Evolutionary conservation across 2,797 vertebrate genomes (phyloP).

Genomic region (Sebastes matsubarae): DNA sequence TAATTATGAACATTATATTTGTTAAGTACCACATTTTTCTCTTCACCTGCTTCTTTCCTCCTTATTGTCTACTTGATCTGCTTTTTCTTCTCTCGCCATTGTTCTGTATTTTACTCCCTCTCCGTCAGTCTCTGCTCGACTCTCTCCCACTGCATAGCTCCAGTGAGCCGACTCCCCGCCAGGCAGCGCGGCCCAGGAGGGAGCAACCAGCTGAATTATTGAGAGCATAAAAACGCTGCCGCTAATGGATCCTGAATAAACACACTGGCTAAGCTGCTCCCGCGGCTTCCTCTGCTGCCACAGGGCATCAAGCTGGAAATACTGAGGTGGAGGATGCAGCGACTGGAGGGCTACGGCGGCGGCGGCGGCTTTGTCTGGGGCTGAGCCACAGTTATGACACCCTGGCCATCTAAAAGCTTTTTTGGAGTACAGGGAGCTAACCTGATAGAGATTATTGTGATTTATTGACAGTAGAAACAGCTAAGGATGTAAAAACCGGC

Average conservation of each 20-base stretch:
- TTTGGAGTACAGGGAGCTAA: not conserved
- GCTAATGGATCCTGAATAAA: slow-evolving; percentile 86
- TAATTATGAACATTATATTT: not conserved
- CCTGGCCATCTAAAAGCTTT: not conserved
- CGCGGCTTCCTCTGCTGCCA: slow-evolving; percentile 67
- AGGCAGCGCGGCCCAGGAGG: slow-evolving; percentile 73
- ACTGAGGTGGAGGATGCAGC: slow-evolving; percentile 57
- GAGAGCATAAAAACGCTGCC: slow-evolving; percentile 81
- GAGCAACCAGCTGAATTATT: slow-evolving; percentile 84
- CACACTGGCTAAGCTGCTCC: slow-evolving; percentile 75
- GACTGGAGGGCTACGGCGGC: slow-evolving; percentile 37
- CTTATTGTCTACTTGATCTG: slow-evolving; percentile 34
- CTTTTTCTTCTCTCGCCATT: slow-evolving; percentile 23
- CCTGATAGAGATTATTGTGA: slow-evolving; percentile 11
- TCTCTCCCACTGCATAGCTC: slow-evolving; percentile 62
- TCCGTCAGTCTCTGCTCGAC: slow-evolving; percentile 13
- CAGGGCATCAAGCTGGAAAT: slow-evolving; percentile 67
- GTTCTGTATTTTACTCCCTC: not conserved
- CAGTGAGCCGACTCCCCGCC: slow-evolving; percentile 73
- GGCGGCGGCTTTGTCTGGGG: slow-evolving; percentile 47
- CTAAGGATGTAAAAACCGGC: not conserved
- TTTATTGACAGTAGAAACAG: not conserved
- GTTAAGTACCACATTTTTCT: slow-evolving; percentile 1
- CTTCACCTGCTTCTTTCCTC: slow-evolving; percentile 27
- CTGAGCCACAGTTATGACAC: slow-evolving; percentile 37